Conservation (phyloP, 2,888 invertebrate genomes). For the Tetranychus piercei region DNA sequence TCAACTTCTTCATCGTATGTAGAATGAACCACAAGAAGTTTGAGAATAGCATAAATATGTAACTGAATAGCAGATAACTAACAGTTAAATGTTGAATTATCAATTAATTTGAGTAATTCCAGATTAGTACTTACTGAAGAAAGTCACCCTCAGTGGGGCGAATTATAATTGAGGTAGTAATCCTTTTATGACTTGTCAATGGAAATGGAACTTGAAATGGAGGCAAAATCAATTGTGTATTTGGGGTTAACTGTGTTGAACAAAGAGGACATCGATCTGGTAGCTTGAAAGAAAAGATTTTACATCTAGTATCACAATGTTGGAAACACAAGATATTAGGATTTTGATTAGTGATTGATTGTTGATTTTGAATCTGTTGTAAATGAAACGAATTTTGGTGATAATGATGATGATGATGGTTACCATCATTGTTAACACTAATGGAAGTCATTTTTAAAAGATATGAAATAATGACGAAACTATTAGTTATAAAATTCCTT, state of each 20-base stretch:
- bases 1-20: too few species aligned
- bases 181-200: slow-evolving; percentile 58
- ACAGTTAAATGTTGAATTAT: too few species aligned
- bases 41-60: too few species aligned
- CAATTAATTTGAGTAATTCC: background rate
- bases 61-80: too few species aligned
- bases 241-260: slow-evolving; percentile 28
- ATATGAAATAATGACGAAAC: background rate
- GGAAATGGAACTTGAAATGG: slow-evolving; percentile 64
- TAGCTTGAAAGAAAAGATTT: slow-evolving; percentile 57
- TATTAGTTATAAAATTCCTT: too few species aligned
- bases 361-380: background rate
- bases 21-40: too few species aligned
- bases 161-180: slow-evolving; percentile 61
- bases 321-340: slow-evolving; percentile 59
- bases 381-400: background rate
- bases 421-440: background rate
- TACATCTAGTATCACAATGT: slow-evolving; percentile 56
- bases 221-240: slow-evolving; percentile 41
- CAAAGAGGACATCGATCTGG: slow-evolving; percentile 63
- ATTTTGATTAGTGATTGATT: slow-evolving; percentile 12
- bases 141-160: slow-evolving; percentile 74
- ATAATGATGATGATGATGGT: background rate
- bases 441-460: background rate
- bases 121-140: slow-evolving; percentile 41